Base-by-base conservation (phyloP, 2,797 vertebrate species). In the Phoebastria nigripes region DNA sequence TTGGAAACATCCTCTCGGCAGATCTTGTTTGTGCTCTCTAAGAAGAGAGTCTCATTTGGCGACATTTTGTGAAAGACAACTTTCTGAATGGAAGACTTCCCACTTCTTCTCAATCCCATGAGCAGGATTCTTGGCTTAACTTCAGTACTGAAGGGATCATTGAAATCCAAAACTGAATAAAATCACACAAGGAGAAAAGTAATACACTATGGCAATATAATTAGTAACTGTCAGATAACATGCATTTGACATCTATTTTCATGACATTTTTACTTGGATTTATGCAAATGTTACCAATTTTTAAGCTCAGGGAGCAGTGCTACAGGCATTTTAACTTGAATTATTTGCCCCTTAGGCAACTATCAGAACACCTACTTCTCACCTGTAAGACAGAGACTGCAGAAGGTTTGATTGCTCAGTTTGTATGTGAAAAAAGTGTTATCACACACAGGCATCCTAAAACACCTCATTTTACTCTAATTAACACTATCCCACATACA, bases 41-140 rank as follows among this genome's bases (percentile, higher is more conserved):
- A 92, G 97, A 99, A 99, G 5, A 99, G 98, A 0, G 99, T 99
- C 96, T 99, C 99, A 26, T 98, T 99, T 29, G 99, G 99, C 1
- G 99, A 99, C 99, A 99, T 99, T 97, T 98, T 99, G 97, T 99
- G 98, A 98, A 99, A 99, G 79, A 99, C 99, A 83, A 99, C 99
- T 97, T 99, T 99, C 98, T 99, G 99, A 96, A 99, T 99, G 54
- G 99, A 99, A 15, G 99, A 99, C 89, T 99, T 99, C 46, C 99
- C 99, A 19, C 99, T 99, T 96, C 99, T 98, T 77, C 99, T 97
- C 93, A 99, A 98, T 74, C 99, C 99, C 99, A 99, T 99, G 61
- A 99, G 98, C 93, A 99, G 97, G 89, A 99, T 99, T 65, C 99
- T 98, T 44, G 99, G 99, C 96, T 99, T 99, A 96, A 99, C 98